Base-by-base conservation (phyloP, 2,888 invertebrate genomes). In the Macaria liturata region DNA sequence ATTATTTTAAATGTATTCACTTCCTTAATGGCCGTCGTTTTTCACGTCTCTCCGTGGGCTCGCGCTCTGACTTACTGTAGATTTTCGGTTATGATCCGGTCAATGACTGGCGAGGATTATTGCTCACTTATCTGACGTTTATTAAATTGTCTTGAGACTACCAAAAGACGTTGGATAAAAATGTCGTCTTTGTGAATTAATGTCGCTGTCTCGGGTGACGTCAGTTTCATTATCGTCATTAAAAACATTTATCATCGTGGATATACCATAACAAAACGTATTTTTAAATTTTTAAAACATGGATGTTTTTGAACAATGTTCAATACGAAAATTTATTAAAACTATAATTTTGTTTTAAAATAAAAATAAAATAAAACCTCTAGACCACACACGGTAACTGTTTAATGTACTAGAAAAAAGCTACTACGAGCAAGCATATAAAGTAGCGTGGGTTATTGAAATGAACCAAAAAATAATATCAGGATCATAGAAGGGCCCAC, bases 1-100 rank as follows among this genome's bases (percentile, higher is more conserved):
- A 91, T 91, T 91, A 91, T 91, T 91, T 91, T 90, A 91, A 91
- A 91, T 91, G 91, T 91, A 91, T 91, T 91, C 91, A 91, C 91
- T 91, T 90, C 91, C 91, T 88, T 91, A 91, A 91, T 91, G 91
- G 90, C 85, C 78, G 86, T 89, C 91, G 87, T 90, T 91, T 90
- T 91, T 91, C 91, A 91, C 86, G 81, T 81, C 73, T 64, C 75
- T 76, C 81, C 75, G 80, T 74, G 83, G 79, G 83, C 76, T 71
- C 74, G 76, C 80, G 75, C 74, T 74, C 83, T 81, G 84, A 84
- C 87, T 89, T 82, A 90, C 90, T 85, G 87, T 84, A 88, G 88
- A 88, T 89, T 89, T 89, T 89, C 71, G 89, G 86, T 85, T 86
- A 88, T 89, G 91, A 91, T 89, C 91, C 87, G 91, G 90, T 88